Percentiles rank a stretch among this genome's conserved stretches.
Conservation (phyloP, 64 coral and sea anemone genomes). For the Catalaphyllia jardinei region DNA sequence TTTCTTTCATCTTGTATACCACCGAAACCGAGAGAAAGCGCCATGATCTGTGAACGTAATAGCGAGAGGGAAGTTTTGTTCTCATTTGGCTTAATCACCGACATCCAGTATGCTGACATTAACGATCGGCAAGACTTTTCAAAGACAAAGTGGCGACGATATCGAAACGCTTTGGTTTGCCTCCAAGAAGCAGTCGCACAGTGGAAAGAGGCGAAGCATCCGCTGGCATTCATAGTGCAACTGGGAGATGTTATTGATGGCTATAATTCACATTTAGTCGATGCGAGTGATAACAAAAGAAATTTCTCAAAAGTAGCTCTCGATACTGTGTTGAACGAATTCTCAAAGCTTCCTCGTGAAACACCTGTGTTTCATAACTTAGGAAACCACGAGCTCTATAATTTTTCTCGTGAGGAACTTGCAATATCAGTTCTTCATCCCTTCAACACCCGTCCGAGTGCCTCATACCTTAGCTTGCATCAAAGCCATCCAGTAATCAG, state of each 20-base stretch:
- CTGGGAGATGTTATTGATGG: slow-evolving; percentile 85
- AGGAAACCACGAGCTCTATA: slow-evolving; percentile 83
- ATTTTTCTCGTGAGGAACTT: slow-evolving; percentile 65
- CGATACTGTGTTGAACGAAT: slow-evolving; percentile 60
- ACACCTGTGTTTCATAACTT: slow-evolving; percentile 67
- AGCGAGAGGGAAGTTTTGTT: slow-evolving; percentile 21
- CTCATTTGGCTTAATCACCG: slow-evolving; percentile 78
- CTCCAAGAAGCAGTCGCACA: slow-evolving; percentile 50
- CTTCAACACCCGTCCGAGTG: not conserved
- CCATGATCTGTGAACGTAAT: not conserved
- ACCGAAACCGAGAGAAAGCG: too few relatives aligned
- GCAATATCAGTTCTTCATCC: slow-evolving; percentile 41
- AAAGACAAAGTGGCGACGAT: slow-evolving; percentile 60
- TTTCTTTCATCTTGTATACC: not conserved
- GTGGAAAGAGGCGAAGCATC: slow-evolving; percentile 40
- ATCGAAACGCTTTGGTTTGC: slow-evolving; percentile 50
- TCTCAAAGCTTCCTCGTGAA: slow-evolving; percentile 51
- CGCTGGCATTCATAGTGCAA: slow-evolving; percentile 70
- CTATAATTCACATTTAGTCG: slow-evolving; percentile 26
- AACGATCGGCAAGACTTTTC: slow-evolving; percentile 44
- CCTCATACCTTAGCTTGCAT: not conserved
- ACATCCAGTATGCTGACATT: slow-evolving; percentile 74
- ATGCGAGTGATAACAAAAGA: not conserved
- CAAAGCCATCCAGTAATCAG: not conserved
- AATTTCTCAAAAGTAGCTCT: slow-evolving; percentile 61